Base-by-base conservation (phyloP, 2,888 invertebrate genomes). In the Lymantria dispar region DNA sequence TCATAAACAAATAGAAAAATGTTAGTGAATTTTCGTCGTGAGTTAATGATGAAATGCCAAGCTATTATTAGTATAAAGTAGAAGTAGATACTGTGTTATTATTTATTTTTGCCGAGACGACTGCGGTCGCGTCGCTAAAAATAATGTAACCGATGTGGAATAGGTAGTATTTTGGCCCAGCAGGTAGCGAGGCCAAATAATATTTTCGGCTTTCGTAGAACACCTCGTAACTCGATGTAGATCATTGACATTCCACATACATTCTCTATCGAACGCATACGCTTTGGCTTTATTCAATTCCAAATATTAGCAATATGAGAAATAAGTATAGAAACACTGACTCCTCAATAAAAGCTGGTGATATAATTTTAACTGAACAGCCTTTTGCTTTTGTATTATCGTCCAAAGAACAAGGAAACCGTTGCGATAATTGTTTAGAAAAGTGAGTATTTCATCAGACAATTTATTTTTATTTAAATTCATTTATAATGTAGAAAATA, bases 341-440 rank as follows among this genome's bases (percentile, higher is more conserved):
- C 61, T 82, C 85, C 15, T 71, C 74, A 13, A 86, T 94, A 50
- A 92, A 92, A 76, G 88, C 93, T 29, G 96, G 96, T 22, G 94
- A 94, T 68, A 83, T 95, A 30, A 92, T 96, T 52, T 83, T 95
- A 43, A 93, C 92, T 38, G 95, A 95, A 70, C 93, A 95, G 68
- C 96, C 97, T 0, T 97, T 96, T 82, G 94, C 93, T 0, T 96
- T 93, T 79, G 93, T 94, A 39, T 83, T 97, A 3, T 94, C 94
- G 58, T 94, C 95, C 0, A 94, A 95, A 66, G 94, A 94, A 70
- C 93, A 94, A 60, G 93, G 93, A 38, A 92, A 92, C 70, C 87
- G 94, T 59, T 97, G 97, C 85, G 97, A 97, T 79, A 92, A 93
- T 80, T 97, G 97, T 76, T 93, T 96, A 56, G 90, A 92, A 72